Base-by-base conservation (phyloP, 2,888 invertebrate genomes). In the Andrena haemorrhoa region DNA sequence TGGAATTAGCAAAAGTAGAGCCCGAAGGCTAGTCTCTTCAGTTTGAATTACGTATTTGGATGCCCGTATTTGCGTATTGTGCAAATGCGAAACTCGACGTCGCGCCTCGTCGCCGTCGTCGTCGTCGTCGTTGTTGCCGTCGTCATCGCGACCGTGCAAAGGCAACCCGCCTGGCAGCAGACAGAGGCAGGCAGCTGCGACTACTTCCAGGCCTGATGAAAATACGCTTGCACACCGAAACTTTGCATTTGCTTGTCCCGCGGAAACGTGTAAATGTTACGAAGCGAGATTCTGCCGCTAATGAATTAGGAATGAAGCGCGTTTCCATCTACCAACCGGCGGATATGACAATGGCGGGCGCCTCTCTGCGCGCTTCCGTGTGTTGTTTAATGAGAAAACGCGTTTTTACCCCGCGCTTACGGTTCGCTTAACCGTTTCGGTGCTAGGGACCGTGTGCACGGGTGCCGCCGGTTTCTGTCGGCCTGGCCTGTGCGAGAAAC, bases 191-290 rank as follows among this genome's bases (percentile, higher is more conserved):
- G 51, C 84, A 79, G 79, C 77, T 70, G 56, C 75, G 64, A 79
- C 77, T 86, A 86, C 73, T 86, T 79, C 69, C 75, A 82, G 69
- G 58, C 72, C 69, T 76, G 83, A 85, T 86, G 80, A 86, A 86
- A 86, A 86, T 76, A 82, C 84, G 73, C 70, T 83, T 72, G 76
- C 61, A 23, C 53, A 70, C 8, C 56, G 23, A 77, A 86, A 86
- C 85, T 86, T 86, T 77, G 73, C 75, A 68, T 75, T 74, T 68
- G 76, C n/a, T 49, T 60, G 78, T 80, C 69, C 78, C 41, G 75
- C 61, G 75, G 86, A 80, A 86, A 86, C 83, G 85, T 85, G 80
- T 85, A 85, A 86, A 86, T 83, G 86, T 86, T 86, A 78, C 86
- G 70, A 69, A 75, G 73, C 75, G 75, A 85, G 69, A 86, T 85